A percentile compares a stretch with the other conserved stretches of the same genome.
These are phyloP conservation scores for Scomber colias DNA, from an alignment of 2,113 vertebrate species.

Conservation along the genomic window DNA sequence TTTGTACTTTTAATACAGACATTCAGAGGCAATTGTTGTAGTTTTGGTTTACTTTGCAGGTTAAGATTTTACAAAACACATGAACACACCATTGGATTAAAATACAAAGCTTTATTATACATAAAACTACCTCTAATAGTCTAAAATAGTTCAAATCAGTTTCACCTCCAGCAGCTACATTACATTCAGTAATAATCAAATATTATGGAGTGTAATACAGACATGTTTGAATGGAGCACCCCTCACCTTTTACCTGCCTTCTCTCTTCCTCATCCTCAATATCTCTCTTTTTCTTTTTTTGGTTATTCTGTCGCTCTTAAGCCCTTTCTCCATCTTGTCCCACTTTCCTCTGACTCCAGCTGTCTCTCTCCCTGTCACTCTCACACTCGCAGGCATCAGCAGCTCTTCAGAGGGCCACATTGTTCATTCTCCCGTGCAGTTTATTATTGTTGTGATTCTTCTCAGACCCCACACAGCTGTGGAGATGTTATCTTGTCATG, in stretches of 20 bases:
- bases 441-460: slow-evolving; percentile 64
- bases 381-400: not conserved
- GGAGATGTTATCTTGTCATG: slow-evolving; percentile 44
- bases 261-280: not conserved
- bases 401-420: slow-evolving; percentile 20
- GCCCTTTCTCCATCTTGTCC: slow-evolving; percentile 13
- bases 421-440: slow-evolving; percentile 37
- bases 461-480: slow-evolving; percentile 49
- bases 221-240: not conserved
- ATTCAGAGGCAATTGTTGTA: too few relatives aligned
- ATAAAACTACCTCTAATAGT: too few relatives aligned
- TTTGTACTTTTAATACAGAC: too few relatives aligned
- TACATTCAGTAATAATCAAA: too few relatives aligned
- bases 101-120: too few relatives aligned
- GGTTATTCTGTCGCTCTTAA: not conserved
- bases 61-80: too few relatives aligned
- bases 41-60: too few relatives aligned
- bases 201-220: too few relatives aligned
- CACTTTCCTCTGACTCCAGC: slow-evolving; percentile 1
- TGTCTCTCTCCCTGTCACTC: not conserved
- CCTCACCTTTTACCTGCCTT: not conserved
- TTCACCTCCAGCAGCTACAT: too few relatives aligned
- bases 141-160: too few relatives aligned
- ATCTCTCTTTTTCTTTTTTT: not conserved
- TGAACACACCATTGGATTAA: too few relatives aligned